Base-by-base conservation (phyloP, 2,113 vertebrate species). In the Carassius carassius region DNA sequence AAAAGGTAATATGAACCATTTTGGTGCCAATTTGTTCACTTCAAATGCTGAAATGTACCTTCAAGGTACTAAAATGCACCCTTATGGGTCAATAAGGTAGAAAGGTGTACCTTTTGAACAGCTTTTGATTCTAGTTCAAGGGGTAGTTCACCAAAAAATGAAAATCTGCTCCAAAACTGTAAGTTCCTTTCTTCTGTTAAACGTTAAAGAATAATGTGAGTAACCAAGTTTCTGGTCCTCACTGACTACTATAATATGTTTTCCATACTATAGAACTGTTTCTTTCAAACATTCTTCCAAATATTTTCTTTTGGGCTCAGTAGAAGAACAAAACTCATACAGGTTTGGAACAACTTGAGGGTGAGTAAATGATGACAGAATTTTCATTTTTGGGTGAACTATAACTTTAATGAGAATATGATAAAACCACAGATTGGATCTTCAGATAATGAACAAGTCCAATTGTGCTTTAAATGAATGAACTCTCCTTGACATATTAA, bases 401-500 rank as follows among this genome's bases (percentile, higher is more conserved):
- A n/a, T 58, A 2, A 19, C 9, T 60, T 60, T 60, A 60, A 60
- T n/a, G 19, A 60, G 56, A 60, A 60, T 10, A 60, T 60, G 19
- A 9, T 60, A 60, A 60, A 60, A 60, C 21, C 56, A 60, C 56
- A 60, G 56, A 60, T 60, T 21, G 56, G 56, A 60, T 60, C 8
- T 60, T 60, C 56, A 60, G 19, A 60, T 60, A 60, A 60, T 10
- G 56, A 60, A 60, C 7, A 60, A n/a, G 19, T n/a, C 56, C 25
- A 41, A 12, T 25, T 44, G n/a, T 41, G 5, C 35, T 37, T 3
- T 79, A 65, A 63, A 47, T 44, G n/a, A 47, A 25, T 25, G 37
- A 79, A 79, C 76, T 62, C 54, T 60, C 9, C 78, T 14, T 79
- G 58, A 79, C 58, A 65, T 29, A 63, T 32, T 83, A 69, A 76